Base-by-base conservation (phyloP, 2,797 vertebrate genomes). In the Cirrhinus molitorella region DNA sequence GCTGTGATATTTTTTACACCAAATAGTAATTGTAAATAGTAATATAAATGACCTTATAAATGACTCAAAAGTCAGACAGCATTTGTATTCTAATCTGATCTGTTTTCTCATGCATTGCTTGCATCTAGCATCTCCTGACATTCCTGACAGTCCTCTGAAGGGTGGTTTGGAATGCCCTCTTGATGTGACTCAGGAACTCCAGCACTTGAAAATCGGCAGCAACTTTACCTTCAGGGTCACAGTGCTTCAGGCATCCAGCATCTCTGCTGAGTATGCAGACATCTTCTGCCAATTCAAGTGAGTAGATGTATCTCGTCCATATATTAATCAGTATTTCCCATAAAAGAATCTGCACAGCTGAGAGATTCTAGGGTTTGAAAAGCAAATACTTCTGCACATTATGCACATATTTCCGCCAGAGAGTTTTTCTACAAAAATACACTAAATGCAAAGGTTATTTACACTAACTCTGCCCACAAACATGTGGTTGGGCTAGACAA, bases 261-360 rank as follows among this genome's bases (percentile, higher is more conserved):
- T 99, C 93, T 99, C 98, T 0, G 97, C 97, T 0, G 98, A 99
- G 93, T 99, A 99, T 0, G 97, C 98, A 0, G 98, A 99, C 91
- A 99, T 99, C 94, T 99, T 99, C 95, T 99, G 98, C 92, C 98
- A 99, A 92, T 99, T 99, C 91, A 99, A 99, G 98, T 99, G 87
- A 94, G 95, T 88, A 37, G 6, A 61, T 61, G 28, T 12, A 53
- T 47, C 28, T n/a, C 25, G 16, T 25, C 67, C 16, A 23, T 77
- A 70, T 25, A 63, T 16, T 80, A 47, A 34, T 68, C 25, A 40
- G 8, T 10, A 13, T 17, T 51, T 51, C 25, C 14, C 14, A 47
- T 40, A 28, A 55, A 31, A 23, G 19, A 37, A 75, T 13, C 53
- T 75, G 34, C 14, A 25, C 17, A n/a, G 51, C 47, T 53, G 47